Evolutionary conservation across 2,797 vertebrate genomes (phyloP).

Genomic region (Kryptopterus vitreolus): DNA sequence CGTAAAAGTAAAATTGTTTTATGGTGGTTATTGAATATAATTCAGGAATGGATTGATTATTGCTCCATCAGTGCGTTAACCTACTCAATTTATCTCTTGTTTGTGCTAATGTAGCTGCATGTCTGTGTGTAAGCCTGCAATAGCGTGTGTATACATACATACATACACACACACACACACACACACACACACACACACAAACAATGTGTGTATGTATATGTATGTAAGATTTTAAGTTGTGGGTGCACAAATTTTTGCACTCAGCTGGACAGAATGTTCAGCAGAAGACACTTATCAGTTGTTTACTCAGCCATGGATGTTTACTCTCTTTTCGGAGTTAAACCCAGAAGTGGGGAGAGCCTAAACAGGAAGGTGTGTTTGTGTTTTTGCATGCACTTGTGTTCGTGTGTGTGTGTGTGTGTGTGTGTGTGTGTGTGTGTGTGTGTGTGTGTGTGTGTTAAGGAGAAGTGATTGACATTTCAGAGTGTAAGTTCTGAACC

Average conservation of each 20-base stretch:
- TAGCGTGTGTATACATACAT: too few species aligned
- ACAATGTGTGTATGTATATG: too few species aligned
- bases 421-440: too few species aligned
- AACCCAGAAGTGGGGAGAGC: not conserved
- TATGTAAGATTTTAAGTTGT: too few species aligned
- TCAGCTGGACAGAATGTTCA: not conserved
- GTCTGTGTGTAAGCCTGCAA: not conserved
- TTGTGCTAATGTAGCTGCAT: not conserved
- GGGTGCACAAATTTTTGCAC: constrained; percentile 10
- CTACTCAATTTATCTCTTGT: not conserved
- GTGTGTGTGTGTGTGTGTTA: too few species aligned
- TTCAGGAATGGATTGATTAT: too few species aligned
- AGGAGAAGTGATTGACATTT: too few species aligned
- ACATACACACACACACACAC: too few species aligned
- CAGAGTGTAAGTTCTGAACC: too few species aligned
- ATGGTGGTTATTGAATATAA: not conserved
- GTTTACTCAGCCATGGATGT: not conserved
- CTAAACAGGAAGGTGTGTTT: not conserved
- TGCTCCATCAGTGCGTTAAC: not conserved
- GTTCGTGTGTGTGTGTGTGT: too few species aligned
- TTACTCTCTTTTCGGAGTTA: too few species aligned
- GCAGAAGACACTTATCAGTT: not conserved
- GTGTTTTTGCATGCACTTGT: not conserved
- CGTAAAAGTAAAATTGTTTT: not conserved
- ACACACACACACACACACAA: too few species aligned